Percentiles rank a stretch among this genome's conserved stretches.
phyloP scores from a whole-genome alignment of 2,113 vertebrate genomes.

The Gasterosteus nipponicus region DNA sequence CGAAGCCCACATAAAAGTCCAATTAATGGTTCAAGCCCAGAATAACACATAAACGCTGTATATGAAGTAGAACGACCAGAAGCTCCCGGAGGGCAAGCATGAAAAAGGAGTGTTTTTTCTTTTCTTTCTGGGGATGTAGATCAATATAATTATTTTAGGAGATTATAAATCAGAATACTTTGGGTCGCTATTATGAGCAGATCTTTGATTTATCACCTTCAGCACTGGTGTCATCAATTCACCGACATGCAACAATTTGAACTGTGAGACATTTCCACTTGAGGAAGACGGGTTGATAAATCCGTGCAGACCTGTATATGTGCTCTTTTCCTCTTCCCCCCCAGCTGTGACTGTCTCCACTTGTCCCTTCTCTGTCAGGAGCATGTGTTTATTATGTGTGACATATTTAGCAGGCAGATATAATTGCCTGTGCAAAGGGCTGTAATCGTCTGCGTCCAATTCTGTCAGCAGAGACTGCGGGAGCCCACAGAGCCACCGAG shows the following conservation, averaged over 20 bases:
- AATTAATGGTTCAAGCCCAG: conserved; percentile 35
- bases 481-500: conserved; percentile 62
- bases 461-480: conserved; percentile 64
- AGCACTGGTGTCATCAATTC: conserved; percentile 29
- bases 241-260: conserved; percentile 27
- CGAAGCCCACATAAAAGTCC: conserved; percentile 27
- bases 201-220: conserved; percentile 26
- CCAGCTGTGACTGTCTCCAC: conserved; percentile 46
- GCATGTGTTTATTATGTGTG: conserved; percentile 75
- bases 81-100: not conserved
- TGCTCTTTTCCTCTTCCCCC: conserved; percentile 32
- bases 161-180: not conserved
- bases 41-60: conserved; percentile 21
- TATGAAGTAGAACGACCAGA: not conserved
- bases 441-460: conserved; percentile 70
- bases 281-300: conserved; percentile 37
- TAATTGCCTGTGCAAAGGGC: conserved; percentile 69
- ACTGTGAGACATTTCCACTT: conserved; percentile 45
- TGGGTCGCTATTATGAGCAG: conserved; percentile 10
- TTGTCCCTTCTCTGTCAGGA: conserved; percentile 66
- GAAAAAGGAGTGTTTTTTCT: conserved; percentile 24
- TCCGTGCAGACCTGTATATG: conserved; percentile 44
- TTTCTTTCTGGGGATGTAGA: conserved; percentile 10
- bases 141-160: conserved; percentile 9
- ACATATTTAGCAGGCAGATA: conserved; percentile 79